Evolutionary conservation across 2,113 vertebrate species (phyloP).

Genomic region (Shinisaurus crocodilurus): DNA sequence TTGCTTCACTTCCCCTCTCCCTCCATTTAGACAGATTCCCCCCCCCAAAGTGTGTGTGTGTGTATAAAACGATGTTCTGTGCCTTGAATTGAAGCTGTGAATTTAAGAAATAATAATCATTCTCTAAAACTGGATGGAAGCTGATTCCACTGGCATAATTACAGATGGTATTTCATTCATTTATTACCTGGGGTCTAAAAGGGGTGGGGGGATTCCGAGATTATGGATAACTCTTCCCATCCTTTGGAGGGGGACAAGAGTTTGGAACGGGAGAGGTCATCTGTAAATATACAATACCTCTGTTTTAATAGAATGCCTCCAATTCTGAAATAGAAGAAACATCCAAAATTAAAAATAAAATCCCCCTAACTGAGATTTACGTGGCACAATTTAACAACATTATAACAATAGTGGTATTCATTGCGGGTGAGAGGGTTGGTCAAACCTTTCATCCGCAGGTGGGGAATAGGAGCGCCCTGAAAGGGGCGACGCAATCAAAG

Average conservation of each 20-base stretch:
- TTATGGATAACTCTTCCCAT: background rate
- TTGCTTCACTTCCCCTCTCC: background rate
- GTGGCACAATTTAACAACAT: background rate
- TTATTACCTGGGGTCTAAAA: background rate
- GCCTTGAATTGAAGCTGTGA: background rate
- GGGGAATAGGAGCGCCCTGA: background rate
- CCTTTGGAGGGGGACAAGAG: background rate
- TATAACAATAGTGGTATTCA: background rate
- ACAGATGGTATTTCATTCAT: constrained; percentile 9
- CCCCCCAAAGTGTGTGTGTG: background rate
- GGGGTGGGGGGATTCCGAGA: background rate
- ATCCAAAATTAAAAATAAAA: background rate
- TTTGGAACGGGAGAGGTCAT: background rate
- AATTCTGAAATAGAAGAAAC: background rate
- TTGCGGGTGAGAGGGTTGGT: background rate
- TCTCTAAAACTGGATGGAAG: background rate
- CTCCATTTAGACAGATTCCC: background rate
- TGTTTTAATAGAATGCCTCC: background rate
- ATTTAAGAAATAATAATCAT: background rate
- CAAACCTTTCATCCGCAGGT: background rate
- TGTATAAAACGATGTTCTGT: background rate
- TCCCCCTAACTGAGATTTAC: background rate
- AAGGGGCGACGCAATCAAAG: background rate
- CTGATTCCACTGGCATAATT: background rate
- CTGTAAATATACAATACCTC: background rate